These are phyloP conservation scores for Spheniscus mendiculus DNA, from an alignment of 2,113 vertebrate genomes.

Conservation along the genomic window DNA sequence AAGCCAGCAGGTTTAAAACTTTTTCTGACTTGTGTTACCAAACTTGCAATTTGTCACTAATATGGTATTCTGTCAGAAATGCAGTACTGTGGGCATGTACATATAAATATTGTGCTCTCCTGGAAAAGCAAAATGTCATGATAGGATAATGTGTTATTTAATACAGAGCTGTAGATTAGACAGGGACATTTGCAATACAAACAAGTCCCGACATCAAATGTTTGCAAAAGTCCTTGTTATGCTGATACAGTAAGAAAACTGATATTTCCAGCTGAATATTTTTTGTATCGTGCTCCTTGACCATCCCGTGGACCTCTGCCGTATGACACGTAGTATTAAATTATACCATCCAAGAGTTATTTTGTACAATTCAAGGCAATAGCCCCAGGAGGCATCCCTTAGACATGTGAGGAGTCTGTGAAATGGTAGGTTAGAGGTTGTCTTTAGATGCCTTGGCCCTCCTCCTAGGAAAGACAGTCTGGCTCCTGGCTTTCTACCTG, in stretches of 20 bases:
- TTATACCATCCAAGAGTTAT: not conserved
- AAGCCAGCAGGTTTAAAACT: not conserved
- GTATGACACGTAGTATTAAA: not conserved
- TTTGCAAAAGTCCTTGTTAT: not conserved
- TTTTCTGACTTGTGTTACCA: not conserved
- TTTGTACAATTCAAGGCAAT: not conserved
- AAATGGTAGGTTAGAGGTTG: not conserved
- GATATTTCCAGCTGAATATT: not conserved
- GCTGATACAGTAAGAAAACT: not conserved
- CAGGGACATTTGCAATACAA: conserved; percentile 5
- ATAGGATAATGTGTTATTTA: not conserved
- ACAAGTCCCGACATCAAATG: not conserved
- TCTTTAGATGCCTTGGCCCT: not conserved
- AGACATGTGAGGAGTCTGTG: not conserved
- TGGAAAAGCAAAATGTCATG: not conserved
- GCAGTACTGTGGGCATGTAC: not conserved
- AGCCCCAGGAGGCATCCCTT: not conserved
- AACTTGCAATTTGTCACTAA: not conserved
- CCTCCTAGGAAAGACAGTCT: not conserved
- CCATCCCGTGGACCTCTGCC: not conserved
- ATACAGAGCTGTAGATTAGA: not conserved
- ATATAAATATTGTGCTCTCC: not conserved
- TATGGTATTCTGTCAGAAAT: not conserved
- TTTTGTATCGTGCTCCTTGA: not conserved
- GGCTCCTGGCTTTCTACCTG: not conserved